Conservation (phyloP, 2,888 invertebrate genomes). For the Meandrusa payeni region DNA sequence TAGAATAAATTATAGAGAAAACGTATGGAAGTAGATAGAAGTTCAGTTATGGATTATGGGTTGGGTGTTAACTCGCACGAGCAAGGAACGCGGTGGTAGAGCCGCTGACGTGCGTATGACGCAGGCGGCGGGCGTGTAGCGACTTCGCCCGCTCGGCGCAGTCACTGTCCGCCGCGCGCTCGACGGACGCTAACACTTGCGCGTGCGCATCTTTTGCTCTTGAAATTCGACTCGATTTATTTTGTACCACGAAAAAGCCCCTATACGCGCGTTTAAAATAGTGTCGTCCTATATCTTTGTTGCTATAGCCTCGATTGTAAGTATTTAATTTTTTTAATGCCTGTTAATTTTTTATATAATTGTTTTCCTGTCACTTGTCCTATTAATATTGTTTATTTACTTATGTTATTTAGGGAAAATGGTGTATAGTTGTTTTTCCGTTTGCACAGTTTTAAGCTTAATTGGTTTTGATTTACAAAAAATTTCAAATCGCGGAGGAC, state of each 20-base stretch:
- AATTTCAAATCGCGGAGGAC: no score
- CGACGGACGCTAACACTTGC: constrained; percentile 53
- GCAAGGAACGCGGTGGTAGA: constrained; percentile 19
- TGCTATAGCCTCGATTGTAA: constrained; percentile 11
- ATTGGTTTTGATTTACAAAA: no score
- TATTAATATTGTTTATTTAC: no score
- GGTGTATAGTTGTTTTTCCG: no score
- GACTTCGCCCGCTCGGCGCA: constrained; percentile 36
- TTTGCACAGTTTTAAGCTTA: no score
- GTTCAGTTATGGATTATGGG: constrained; percentile 1
- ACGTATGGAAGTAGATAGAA: constrained; percentile 1
- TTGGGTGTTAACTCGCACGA: constrained; percentile 5
- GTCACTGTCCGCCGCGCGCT: constrained; percentile 54
- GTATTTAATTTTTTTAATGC: constrained; percentile 1
- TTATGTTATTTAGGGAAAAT: no score
- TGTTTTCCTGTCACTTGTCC: no score
- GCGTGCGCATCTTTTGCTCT: constrained; percentile 47
- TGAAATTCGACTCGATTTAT: constrained; percentile 63
- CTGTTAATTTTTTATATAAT: no score
- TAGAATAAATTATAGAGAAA: constrained; percentile 2
- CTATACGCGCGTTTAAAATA: constrained; percentile 23
- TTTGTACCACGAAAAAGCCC: constrained; percentile 49
- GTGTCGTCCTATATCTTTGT: not conserved
- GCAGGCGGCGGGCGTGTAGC: constrained; percentile 29
- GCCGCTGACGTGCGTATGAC: constrained; percentile 38